These are phyloP conservation scores for Sebastes oblongus DNA, from an alignment of 2,797 vertebrate genomes.

Conservation along the genomic window DNA sequence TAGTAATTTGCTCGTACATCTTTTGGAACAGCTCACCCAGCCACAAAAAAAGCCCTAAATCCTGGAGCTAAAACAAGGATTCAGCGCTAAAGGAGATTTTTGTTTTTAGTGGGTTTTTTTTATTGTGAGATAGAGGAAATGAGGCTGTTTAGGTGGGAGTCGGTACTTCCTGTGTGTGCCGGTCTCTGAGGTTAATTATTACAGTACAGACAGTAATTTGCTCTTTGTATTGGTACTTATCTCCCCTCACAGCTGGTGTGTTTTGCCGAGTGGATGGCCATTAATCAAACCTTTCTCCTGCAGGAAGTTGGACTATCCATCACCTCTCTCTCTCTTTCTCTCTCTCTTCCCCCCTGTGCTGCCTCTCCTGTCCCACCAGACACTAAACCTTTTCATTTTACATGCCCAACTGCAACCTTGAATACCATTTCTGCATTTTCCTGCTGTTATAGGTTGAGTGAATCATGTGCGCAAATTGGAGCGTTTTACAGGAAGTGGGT, in stretches of 20 bases:
- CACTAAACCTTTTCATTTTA: constrained; percentile 86
- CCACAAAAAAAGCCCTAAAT: constrained; percentile 65
- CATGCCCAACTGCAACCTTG: constrained; percentile 78
- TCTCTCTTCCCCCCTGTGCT: constrained; percentile 14
- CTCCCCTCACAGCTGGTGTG: constrained; percentile 88
- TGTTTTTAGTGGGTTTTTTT: not conserved
- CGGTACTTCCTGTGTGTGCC: constrained; percentile 67
- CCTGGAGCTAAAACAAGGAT: constrained; percentile 50
- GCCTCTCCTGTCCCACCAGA: constrained; percentile 74
- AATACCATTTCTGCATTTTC: constrained; percentile 69
- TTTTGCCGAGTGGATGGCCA: constrained; percentile 84
- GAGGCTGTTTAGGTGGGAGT: constrained; percentile 32
- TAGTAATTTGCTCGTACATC: constrained; percentile 72
- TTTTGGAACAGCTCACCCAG: constrained; percentile 63
- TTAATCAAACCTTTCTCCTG: constrained; percentile 91
- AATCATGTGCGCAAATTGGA: constrained; percentile 47
- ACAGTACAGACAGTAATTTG: constrained; percentile 86
- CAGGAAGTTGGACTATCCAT: constrained; percentile 88
- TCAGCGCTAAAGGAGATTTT: constrained; percentile 38
- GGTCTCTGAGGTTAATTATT: constrained; percentile 88
- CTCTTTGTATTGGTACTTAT: constrained; percentile 88
- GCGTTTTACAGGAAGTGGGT: constrained; percentile 60
- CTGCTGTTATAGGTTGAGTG: constrained; percentile 53
- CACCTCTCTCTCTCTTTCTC: constrained; percentile 62
- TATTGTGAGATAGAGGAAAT: constrained; percentile 44